Base-by-base conservation (phyloP, 2,797 vertebrate genomes). In the Hemitrygon akajei region DNA sequence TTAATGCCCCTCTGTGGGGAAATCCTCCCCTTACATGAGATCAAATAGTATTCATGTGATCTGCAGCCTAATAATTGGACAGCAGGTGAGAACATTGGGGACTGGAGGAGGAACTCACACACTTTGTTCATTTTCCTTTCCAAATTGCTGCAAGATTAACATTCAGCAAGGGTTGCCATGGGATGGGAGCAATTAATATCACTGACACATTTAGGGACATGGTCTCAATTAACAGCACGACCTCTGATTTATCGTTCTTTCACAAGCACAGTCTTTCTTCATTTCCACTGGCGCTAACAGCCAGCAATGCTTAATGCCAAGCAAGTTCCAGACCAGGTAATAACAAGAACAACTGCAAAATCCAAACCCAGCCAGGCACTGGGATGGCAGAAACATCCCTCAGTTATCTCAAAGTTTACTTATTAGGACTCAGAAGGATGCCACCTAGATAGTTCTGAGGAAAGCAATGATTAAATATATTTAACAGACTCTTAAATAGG, bases 171-270 rank as follows among this genome's bases (percentile, higher is more conserved):
- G 69, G 63, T 37, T 40, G 34, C 63, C n/a, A 37, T 69, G 18
- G 63, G 63, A 69, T 40, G 7, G 63, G 66, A 71, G 20, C 63
- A 91, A 91, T 91, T 91, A 91, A 91, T 71, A 71, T 91, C 87
- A 71, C 60, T 91, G 87, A 91, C 87, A 91, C 87, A 91, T 66
- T 71, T 18, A 91, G 87, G 66, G 87, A 91, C n/a, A 69, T 66
- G 66, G 9, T 34, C 63, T 91, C 87, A 91, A 91, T 69, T 91
- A 69, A 91, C 87, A 69, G 20, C 66, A 69, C 16, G 58, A 2
- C 87, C 60, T 20, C 1, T 91, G 87, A 91, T 91, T 91, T 71
- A 69, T 91, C 10, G 63, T 69, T 69, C 87, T 37, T 10, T 86
- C 20, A n/a, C 9, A 20, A 71, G 34, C 63, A 91, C 30, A 10